phyloP scores from a whole-genome alignment of 2,797 vertebrate species.

The Rhodeus uyekii region DNA sequence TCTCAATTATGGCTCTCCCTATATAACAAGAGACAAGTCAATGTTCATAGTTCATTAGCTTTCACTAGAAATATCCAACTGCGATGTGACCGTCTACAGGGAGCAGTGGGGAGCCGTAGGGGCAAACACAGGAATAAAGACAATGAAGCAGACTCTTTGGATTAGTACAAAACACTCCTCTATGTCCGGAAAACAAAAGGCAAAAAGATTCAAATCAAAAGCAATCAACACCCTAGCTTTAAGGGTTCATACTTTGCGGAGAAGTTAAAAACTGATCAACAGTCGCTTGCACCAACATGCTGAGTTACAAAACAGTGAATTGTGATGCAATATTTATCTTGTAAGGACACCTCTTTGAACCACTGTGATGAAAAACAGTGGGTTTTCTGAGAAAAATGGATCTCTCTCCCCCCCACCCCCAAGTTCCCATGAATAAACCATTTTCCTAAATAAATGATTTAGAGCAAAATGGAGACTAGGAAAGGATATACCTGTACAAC shows the following conservation, averaged over 20 bases:
- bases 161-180: not conserved
- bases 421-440: not conserved
- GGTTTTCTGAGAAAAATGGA: not conserved
- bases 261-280: slow-evolving; percentile 5
- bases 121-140: not conserved
- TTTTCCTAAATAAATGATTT: not conserved
- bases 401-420: no score
- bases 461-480: not conserved
- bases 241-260: not conserved
- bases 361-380: not conserved
- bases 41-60: slow-evolving; percentile 70
- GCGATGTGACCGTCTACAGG: slow-evolving; percentile 42
- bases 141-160: slow-evolving; percentile 15
- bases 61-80: slow-evolving; percentile 62
- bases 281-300: slow-evolving; percentile 13
- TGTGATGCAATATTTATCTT: slow-evolving; percentile 51
- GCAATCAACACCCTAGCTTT: not conserved
- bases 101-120: not conserved
- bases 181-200: not conserved
- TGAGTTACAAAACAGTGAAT: slow-evolving; percentile 42
- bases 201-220: not conserved
- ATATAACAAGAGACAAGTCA: slow-evolving; percentile 51
- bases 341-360: not conserved
- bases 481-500: slow-evolving; percentile 17
- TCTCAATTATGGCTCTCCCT: slow-evolving; percentile 18